Percentiles rank a stretch among this genome's conserved stretches.
phyloP scores from a whole-genome alignment of 2,797 vertebrate species.

The Arnoldichthys spilopterus region DNA sequence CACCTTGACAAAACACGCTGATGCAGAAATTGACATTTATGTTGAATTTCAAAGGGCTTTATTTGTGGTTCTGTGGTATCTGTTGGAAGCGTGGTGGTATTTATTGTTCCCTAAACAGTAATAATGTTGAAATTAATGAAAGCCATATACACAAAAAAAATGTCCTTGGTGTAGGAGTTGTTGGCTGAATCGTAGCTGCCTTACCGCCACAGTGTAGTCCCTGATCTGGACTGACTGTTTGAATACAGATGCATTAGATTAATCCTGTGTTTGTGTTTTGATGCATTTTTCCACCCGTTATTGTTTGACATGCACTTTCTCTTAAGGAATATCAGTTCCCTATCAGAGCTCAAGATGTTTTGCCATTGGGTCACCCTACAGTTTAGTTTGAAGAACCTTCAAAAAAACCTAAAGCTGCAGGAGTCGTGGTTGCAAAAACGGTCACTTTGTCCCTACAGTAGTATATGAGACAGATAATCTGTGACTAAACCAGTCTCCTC shows the following conservation, averaged over 20 bases:
- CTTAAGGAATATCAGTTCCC: background rate
- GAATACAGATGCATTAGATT: conserved; percentile 12
- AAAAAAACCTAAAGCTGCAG: no score
- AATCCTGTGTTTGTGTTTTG: background rate
- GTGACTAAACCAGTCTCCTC: no score
- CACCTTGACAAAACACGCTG: background rate
- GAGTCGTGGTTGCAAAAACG: no score
- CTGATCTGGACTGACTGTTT: conserved; percentile 12
- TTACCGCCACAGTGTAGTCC: conserved; percentile 36
- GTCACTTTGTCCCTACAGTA: no score
- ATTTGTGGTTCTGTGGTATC: background rate
- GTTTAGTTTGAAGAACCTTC: no score
- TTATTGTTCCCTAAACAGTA: conserved; percentile 28
- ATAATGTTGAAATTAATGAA: conserved; percentile 35
- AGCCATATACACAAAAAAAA: conserved; percentile 48
- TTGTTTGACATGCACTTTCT: background rate
- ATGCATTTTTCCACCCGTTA: background rate
- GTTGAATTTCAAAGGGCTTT: conserved; percentile 42
- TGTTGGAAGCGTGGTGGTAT: background rate
- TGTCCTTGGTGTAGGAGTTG: conserved; percentile 6
- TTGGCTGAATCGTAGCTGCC: conserved; percentile 37
- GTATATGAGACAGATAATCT: no score
- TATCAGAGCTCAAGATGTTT: no score
- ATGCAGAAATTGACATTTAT: background rate
- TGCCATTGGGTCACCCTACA: no score